Evolutionary conservation across 2,888 invertebrate genomes (phyloP).

Genomic region (Caenorhabditis parvicauda): DNA sequence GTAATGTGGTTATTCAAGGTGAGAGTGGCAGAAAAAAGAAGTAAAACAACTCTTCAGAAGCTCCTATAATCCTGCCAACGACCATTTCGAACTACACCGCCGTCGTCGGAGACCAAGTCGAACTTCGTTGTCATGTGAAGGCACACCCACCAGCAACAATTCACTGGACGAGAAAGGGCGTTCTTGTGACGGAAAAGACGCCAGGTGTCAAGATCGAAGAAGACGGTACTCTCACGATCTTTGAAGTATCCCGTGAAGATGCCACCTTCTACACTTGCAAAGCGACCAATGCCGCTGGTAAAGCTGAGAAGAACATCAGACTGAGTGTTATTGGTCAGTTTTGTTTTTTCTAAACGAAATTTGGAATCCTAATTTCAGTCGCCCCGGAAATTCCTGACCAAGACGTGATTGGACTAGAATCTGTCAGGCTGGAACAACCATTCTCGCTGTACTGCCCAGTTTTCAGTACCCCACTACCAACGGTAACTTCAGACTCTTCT

Average conservation of each 20-base stretch:
- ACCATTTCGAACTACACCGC: constrained; percentile 46
- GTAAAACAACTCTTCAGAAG: constrained; percentile 31
- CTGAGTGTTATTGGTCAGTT: constrained; percentile 67
- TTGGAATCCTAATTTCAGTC: constrained; percentile 23
- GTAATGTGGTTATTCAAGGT: constrained; percentile 50
- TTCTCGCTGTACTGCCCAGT: constrained; percentile 60
- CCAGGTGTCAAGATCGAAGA: constrained; percentile 21
- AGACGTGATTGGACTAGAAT: constrained; percentile 36
- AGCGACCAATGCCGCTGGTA: constrained; percentile 70
- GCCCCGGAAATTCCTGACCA: constrained; percentile 56
- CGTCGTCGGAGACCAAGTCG: constrained; percentile 42
- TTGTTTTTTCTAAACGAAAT: not conserved
- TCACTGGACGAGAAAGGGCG: constrained; percentile 46
- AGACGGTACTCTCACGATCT: constrained; percentile 48
- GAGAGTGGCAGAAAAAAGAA: too few species aligned
- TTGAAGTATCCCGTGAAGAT: constrained; percentile 60
- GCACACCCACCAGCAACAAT: constrained; percentile 41
- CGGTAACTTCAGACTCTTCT: constrained; percentile 16
- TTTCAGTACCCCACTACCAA: constrained; percentile 55
- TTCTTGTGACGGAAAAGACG: constrained; percentile 23
- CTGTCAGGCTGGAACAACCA: constrained; percentile 42
- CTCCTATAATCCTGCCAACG: constrained; percentile 47
- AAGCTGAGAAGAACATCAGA: constrained; percentile 67
- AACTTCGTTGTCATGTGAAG: constrained; percentile 47
- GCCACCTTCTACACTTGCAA: constrained; percentile 70